Conservation (phyloP, 2,888 invertebrate genomes). For the Hololepta plana region DNA sequence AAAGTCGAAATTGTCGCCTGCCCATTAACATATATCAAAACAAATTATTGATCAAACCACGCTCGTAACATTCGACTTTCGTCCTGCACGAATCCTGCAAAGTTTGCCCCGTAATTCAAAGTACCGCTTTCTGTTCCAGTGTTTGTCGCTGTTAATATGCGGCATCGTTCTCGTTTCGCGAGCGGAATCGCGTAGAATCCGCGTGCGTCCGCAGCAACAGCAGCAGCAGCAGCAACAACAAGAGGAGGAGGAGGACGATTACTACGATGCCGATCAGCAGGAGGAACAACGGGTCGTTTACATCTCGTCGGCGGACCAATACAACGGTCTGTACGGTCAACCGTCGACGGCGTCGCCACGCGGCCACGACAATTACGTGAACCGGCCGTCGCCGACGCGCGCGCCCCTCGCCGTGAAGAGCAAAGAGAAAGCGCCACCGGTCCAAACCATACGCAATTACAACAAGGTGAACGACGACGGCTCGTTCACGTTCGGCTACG, state of each 20-base stretch:
- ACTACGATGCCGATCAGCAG: constrained; percentile 26
- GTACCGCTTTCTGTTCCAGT: constrained; percentile 14
- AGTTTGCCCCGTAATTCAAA: too few relatives aligned
- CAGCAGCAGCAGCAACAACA: constrained; percentile 19
- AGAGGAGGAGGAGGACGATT: constrained; percentile 28
- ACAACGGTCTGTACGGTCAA: constrained; percentile 30
- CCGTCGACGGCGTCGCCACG: constrained; percentile 20
- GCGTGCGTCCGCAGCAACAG: constrained; percentile 30
- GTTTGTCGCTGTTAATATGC: constrained; percentile 17
- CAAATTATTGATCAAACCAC: too few relatives aligned
- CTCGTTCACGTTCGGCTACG: constrained; percentile 70
- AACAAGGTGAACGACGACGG: constrained; percentile 71
- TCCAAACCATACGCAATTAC: constrained; percentile 68
- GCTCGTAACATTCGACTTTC: too few relatives aligned
- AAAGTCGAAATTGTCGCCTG: too few relatives aligned
- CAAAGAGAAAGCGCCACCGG: constrained; percentile 54
- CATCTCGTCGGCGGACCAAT: constrained; percentile 27
- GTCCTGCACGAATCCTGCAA: too few relatives aligned
- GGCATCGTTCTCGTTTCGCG: constrained; percentile 14
- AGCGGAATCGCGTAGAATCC: constrained; percentile 29
- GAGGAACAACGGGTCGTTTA: constrained; percentile 23
- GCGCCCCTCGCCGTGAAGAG: constrained; percentile 18
- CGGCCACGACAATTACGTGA: constrained; percentile 22
- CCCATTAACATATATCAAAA: too few relatives aligned
- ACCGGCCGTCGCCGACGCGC: too few relatives aligned